Base-by-base conservation (phyloP, 2,113 vertebrate species). In the Solea solea region DNA sequence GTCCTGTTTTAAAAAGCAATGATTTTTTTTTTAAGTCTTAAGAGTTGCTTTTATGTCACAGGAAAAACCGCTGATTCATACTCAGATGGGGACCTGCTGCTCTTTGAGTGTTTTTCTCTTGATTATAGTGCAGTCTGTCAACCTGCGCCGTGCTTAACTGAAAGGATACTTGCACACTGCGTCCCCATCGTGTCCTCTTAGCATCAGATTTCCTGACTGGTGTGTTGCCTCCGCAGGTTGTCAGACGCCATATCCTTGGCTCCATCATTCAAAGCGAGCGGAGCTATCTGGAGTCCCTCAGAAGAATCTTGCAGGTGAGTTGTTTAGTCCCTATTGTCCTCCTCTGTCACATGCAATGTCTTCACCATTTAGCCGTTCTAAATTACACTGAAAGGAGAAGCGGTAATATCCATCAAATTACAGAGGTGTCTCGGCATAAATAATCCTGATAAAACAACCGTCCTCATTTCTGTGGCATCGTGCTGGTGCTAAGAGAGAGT, bases 231-330 rank as follows among this genome's bases (percentile, higher is more conserved):
- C 7, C 28, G 21, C 88, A 98, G 97, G 95, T 98, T 74, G 94
- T 98, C 27, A 93, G 97, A 28, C 93, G 97, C 12, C 96, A 98
- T 86, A 96, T 98, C 89, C 93, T 98, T 48, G 90, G 95, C 76
- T 98, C 96, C 86, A 97, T 98, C 2, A 94, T 99, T 64, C 97
- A 98, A 91, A 97, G 97, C 0, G 96, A 98, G 83, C 88, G 94
- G 25, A 95, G 95, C 89, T 97, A 98, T 11, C 93, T 98, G 84
- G 96, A 97, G 41, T 96, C 97, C 45, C 85, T 98, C 55, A 92
- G 94, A 86, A 92, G 95, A 46, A 96, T 98, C 81, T 74, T 97
- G 80, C 97, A 97, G 95, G 96, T 98, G 81, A 61, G 89, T 71
- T 68, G 74, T 71, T 86, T 11, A 53, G 76, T 81, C 70, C 82